Evolutionary conservation across 2,797 vertebrate genomes (phyloP), one percentile per base, ranked within the genome.

Genomic region (Malurus leucopterus): DNA sequence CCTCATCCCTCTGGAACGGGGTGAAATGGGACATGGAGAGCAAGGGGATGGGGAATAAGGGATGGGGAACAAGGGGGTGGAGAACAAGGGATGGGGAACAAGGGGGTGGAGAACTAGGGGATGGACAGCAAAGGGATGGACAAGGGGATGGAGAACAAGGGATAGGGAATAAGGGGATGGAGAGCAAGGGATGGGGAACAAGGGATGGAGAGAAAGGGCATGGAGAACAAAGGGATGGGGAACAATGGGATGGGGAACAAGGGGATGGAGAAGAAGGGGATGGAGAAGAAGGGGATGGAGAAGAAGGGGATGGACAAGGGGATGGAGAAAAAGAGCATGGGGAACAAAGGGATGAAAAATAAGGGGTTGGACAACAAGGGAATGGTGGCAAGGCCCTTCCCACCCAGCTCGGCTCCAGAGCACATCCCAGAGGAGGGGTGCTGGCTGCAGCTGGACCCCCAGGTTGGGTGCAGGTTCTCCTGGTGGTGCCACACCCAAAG

Each of bases 1-100:
- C n/a, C 58, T 61, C 65, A 57, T 19, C 26, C 22, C n/a, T 2
- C 0, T 3, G 2, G 1, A 59, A 44, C 12, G 10, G 11, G 1
- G 50, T 43, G 7, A 13, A 40, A 41, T 9, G 16, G 49, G 54
- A 34, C n/a, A 13, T 11, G 47, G 23, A 65, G 27, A 88, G 24
- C 20, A 4, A 19, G 34, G 20, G 34, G 11, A 36, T 36, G 36
- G 36, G 12, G 11, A 36, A 36, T 36, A 36, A 12, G 11, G 36
- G 36, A 36, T 11, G 47, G 23, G 61, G 27, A 88, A 24, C 20
- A 3, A 19, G n/a, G 36, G 36, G 36, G 5, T 36, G 36, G 36
- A 5, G 36, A 36, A 36, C 10, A 36, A 36, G 36, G 36, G 36
- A 11, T 11, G 36, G 36, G 5, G 36, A 36, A 12, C 36, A 11